These are phyloP conservation scores for Netelia virgata DNA, from an alignment of 2,888 invertebrate species.

Conservation along the genomic window DNA sequence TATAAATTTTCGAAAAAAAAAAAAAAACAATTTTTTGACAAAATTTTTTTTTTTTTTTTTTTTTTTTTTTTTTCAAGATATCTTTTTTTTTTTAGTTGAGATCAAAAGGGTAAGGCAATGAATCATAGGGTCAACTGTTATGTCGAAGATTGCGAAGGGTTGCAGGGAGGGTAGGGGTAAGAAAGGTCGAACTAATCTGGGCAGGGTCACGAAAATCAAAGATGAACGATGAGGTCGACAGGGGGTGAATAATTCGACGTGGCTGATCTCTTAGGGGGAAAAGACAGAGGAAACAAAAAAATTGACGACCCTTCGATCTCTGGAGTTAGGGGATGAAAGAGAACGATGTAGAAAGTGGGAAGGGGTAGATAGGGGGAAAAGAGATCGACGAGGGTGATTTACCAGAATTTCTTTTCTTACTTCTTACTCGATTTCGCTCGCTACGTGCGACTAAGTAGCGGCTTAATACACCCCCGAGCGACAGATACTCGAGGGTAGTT, in stretches of 20 bases:
- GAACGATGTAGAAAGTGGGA: neutral
- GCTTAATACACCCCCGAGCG: slow-evolving; percentile 9
- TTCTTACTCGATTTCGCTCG: neutral
- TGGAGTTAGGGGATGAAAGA: neutral
- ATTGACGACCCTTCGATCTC: slow-evolving; percentile 26
- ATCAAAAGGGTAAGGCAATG: too few relatives aligned
- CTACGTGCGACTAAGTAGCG: slow-evolving; percentile 1
- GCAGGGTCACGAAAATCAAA: slow-evolving; percentile 34
- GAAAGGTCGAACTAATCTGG: slow-evolving; percentile 10
- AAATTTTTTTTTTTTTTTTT: too few relatives aligned
- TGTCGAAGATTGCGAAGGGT: too few relatives aligned
- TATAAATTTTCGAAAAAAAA: too few relatives aligned
- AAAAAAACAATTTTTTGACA: too few relatives aligned
- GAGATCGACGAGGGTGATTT: slow-evolving; percentile 7
- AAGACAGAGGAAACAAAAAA: slow-evolving; percentile 7
- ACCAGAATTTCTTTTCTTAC: slow-evolving; percentile 11
- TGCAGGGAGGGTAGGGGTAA: neutral
- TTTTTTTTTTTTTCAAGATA: too few relatives aligned
- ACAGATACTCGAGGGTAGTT: slow-evolving; percentile 8
- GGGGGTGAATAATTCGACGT: slow-evolving; percentile 47
- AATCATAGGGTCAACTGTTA: too few relatives aligned
- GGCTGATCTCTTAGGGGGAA: neutral
- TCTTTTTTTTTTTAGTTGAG: too few relatives aligned
- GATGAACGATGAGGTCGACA: slow-evolving; percentile 41
- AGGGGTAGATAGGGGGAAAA: slow-evolving; percentile 5